Percentiles rank a stretch among this genome's conserved stretches.
Conservation (phyloP, 2,113 vertebrate species). For the Kryptolebias marmoratus region DNA sequence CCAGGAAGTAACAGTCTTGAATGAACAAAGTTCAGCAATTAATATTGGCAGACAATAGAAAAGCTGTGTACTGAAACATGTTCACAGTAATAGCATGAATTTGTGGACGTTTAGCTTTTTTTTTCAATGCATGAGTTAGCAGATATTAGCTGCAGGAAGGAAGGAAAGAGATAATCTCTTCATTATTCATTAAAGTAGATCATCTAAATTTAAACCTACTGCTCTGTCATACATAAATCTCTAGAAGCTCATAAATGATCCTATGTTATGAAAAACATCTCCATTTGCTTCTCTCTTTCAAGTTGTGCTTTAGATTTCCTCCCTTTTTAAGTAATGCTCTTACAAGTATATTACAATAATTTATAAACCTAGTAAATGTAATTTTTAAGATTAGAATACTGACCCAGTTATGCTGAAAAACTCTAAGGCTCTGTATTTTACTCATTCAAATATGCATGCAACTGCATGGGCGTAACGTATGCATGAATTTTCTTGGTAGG, state of each 20-base stretch:
- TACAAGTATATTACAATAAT: neutral
- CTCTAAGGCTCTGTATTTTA: conserved; percentile 7
- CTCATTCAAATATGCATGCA: conserved; percentile 27
- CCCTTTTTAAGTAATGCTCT: neutral
- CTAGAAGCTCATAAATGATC: neutral
- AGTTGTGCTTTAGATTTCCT: neutral
- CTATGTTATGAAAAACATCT: neutral
- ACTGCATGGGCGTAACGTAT: conserved; percentile 37
- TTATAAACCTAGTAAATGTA: neutral
- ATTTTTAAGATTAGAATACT: conserved; percentile 4
- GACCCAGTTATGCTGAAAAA: conserved; percentile 10
- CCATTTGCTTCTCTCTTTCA: neutral
- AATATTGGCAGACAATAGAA: neutral
- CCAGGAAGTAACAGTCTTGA: neutral
- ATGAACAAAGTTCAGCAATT: conserved; percentile 1
- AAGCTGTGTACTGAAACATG: neutral
- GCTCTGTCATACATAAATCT: conserved; percentile 4
- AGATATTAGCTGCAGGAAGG: neutral
- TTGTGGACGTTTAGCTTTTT: neutral
- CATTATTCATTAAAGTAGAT: conserved; percentile 6
- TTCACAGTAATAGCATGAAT: neutral
- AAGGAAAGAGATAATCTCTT: neutral
- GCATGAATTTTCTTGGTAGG: conserved; percentile 24
- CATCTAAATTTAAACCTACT: neutral
- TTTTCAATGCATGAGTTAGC: neutral